Percentiles rank a stretch among this genome's conserved stretches.
Evolutionary conservation across 2,113 vertebrate genomes (phyloP).

Genomic region (Orthonyx spaldingii): DNA sequence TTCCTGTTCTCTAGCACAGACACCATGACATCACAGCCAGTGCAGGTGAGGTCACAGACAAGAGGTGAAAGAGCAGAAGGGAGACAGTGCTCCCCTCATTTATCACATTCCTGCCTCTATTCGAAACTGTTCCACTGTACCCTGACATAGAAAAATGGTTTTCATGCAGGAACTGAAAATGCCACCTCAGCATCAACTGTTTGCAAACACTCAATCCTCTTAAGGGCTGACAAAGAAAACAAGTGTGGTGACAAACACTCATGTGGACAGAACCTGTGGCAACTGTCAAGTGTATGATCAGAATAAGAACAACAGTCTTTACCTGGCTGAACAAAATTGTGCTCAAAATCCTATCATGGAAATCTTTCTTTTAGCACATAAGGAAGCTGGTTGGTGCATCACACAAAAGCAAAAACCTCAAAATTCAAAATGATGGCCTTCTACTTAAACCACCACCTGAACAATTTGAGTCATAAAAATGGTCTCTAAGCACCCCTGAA

Average conservation of each 20-base stretch:
- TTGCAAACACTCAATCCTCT: conserved; percentile 28
- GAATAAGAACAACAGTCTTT: neutral
- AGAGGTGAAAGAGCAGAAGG: neutral
- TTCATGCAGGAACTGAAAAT: conserved; percentile 58
- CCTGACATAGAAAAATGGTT: neutral
- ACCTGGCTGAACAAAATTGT: neutral
- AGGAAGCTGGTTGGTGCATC: neutral
- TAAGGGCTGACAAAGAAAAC: conserved; percentile 17
- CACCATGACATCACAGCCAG: fast-evolving
- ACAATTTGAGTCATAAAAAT: neutral
- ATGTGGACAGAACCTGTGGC: neutral
- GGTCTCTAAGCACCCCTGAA: neutral
- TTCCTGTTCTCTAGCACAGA: neutral
- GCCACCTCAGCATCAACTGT: conserved; percentile 50
- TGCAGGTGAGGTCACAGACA: neutral
- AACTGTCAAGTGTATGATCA: neutral
- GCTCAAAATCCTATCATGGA: neutral
- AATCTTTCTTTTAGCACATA: neutral
- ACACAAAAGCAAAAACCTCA: neutral
- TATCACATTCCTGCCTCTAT: neutral
- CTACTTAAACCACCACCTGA: neutral
- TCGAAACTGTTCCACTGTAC: neutral
- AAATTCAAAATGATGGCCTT: neutral
- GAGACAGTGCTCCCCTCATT: neutral
- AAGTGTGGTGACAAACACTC: neutral